Conservation (phyloP, 2,888 invertebrate genomes). For the Seira ritae region DNA sequence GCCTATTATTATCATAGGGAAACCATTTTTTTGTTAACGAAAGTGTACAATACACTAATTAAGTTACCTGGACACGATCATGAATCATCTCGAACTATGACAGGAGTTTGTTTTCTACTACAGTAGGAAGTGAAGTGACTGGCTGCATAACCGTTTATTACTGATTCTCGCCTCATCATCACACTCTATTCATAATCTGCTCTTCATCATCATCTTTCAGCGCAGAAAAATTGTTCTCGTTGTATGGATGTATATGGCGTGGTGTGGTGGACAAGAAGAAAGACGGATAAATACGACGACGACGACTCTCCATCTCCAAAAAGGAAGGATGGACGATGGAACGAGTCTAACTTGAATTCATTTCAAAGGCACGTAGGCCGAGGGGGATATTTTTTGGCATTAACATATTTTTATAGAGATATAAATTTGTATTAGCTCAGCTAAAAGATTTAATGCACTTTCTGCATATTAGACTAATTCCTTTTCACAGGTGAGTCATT, state of each 20-base stretch:
- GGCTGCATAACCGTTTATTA: background rate
- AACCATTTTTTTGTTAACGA: too few relatives aligned
- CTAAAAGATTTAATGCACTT: conserved; percentile 7
- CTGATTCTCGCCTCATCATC: conserved; percentile 19
- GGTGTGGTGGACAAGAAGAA: background rate
- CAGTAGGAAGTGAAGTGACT: background rate
- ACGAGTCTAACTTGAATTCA: conserved; percentile 2
- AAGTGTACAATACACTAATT: background rate
- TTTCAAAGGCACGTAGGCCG: background rate
- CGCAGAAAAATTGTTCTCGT: background rate
- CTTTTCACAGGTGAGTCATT: background rate
- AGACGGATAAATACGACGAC: background rate
- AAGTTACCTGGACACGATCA: background rate
- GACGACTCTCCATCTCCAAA: too few relatives aligned
- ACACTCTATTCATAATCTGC: background rate
- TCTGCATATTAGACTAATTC: background rate
- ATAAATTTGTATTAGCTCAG: background rate
- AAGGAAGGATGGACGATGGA: background rate
- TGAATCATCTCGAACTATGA: background rate
- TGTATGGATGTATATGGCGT: background rate
- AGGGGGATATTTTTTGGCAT: background rate
- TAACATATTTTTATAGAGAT: conserved; percentile 12
- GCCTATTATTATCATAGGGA: background rate
- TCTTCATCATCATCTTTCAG: conserved; percentile 2
- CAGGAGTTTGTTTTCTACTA: background rate